These are phyloP conservation scores for Itoplectis maculator DNA, from an alignment of 2,888 invertebrate species.

Conservation along the genomic window DNA sequence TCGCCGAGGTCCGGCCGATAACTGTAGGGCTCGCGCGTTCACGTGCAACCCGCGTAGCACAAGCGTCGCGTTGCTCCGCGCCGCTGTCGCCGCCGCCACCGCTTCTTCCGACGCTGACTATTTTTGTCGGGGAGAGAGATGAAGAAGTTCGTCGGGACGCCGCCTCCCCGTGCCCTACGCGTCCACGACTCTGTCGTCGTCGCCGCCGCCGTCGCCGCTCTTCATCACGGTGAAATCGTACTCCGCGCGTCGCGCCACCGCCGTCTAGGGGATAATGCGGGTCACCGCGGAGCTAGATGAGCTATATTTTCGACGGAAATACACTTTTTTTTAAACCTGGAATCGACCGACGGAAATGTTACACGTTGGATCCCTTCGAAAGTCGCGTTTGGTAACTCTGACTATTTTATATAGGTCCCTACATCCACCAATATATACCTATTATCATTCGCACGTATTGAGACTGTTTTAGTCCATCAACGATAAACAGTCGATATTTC, in stretches of 20 bases:
- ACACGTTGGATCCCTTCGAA: not conserved
- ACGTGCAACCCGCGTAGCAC: slow-evolving; percentile 21
- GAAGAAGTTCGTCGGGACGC: slow-evolving; percentile 61
- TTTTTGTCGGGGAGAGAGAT: slow-evolving; percentile 67
- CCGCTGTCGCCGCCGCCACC: slow-evolving; percentile 1
- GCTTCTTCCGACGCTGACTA: slow-evolving; percentile 56
- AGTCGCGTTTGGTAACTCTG: not conserved
- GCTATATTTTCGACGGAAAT: slow-evolving; percentile 16
- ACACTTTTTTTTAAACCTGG: slow-evolving; percentile 9
- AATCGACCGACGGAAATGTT: not conserved
- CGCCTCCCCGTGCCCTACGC: slow-evolving; percentile 27
- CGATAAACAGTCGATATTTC: no score
- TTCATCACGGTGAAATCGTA: slow-evolving; percentile 58
- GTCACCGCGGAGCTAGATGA: not conserved
- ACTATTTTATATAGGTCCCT: not conserved
- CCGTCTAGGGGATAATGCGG: slow-evolving; percentile 27
- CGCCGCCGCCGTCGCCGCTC: slow-evolving; percentile 13
- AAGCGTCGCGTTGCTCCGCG: not conserved
- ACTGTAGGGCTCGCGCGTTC: slow-evolving; percentile 7
- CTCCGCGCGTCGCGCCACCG: slow-evolving; percentile 27
- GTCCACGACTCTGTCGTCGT: slow-evolving; percentile 5
- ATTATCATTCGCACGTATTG: no score
- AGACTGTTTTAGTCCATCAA: no score
- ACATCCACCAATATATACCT: no score
- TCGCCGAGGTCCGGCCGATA: slow-evolving; percentile 18